phyloP scores from a whole-genome alignment of 1,140 invertebrate genomes.

The Drosophila pachea region DNA sequence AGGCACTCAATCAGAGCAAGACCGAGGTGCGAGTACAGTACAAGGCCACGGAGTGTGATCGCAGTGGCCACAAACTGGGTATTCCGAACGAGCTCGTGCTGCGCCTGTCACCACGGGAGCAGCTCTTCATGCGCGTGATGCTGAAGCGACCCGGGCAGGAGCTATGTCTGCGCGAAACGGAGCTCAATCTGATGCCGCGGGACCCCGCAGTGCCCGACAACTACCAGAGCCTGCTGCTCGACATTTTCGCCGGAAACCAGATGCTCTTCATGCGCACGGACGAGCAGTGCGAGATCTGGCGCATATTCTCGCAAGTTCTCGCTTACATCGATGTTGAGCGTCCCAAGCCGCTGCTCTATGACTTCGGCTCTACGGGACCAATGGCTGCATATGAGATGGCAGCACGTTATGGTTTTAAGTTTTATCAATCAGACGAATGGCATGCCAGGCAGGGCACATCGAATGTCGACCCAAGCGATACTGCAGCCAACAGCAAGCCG shows the following conservation, averaged over 20 bases:
- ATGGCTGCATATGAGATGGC: constrained; percentile 52
- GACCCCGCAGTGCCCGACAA: constrained; percentile 10
- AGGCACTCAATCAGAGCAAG: constrained; percentile 57
- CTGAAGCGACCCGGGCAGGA: constrained; percentile 44
- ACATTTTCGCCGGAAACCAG: constrained; percentile 54
- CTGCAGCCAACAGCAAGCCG: constrained; percentile 8
- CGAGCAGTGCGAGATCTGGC: constrained; percentile 66
- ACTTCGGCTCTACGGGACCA: constrained; percentile 55
- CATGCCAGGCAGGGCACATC: constrained; percentile 36
- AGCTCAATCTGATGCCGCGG: constrained; percentile 36
- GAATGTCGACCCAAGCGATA: not conserved
- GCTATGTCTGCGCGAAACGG: constrained; percentile 42
- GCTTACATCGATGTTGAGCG: constrained; percentile 41
- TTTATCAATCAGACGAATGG: constrained; percentile 53
- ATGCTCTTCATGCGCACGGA: constrained; percentile 63
- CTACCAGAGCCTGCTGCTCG: constrained; percentile 32
- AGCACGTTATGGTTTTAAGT: constrained; percentile 41
- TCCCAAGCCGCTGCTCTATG: constrained; percentile 47
- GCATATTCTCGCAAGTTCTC: constrained; percentile 57
- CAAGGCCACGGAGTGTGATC: constrained; percentile 43
- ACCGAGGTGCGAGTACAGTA: constrained; percentile 62
- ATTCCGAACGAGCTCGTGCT: constrained; percentile 57
- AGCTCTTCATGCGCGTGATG: constrained; percentile 61
- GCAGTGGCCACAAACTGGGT: not conserved
- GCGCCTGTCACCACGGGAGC: constrained; percentile 42